Evolutionary conservation across 2,888 invertebrate species (phyloP), one percentile per base, ranked within the genome.

Genomic region (Ormyrus rosae): DNA sequence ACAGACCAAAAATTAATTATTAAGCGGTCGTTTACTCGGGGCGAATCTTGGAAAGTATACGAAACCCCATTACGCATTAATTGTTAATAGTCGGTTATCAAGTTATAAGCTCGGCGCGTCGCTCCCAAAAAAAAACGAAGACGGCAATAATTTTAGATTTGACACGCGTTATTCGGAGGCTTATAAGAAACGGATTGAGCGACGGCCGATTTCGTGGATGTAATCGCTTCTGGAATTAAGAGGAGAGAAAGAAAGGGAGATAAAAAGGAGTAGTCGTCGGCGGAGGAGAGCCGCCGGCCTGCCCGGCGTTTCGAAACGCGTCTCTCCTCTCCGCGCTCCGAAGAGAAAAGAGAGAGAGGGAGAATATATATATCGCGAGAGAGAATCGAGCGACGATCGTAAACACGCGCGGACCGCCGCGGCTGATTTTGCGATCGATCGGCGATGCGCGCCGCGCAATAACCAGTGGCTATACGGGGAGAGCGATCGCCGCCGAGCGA

Each of bases 61-160:
- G n/a, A 73, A 73, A n/a, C 48, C 48, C 73, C 46, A 45, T 55
- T 50, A 61, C 9, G 34, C 34, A 55, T 67, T 67, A 68, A 68
- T 67, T 61, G 61, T 76, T 76, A 76, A 68, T 68, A 76, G 53
- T 45, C 60, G 53, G 75, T 76, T 68, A 68, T 68, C 60, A 51
- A 11, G 58, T 19, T 50, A 65, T 74, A 48, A 74, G 34, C 61
- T 48, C 48, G 6, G 9, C 34, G 34, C 3, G 3, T 34, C 34
- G 3, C 34, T 19, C 19, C 2, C 34, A 50, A 60, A 51, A 61
- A 68, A 60, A 75, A 56, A 73, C 8, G 10, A 55, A 56, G 48
- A 67, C 61, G 48, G 19, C 10, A 61, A 53, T 46, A 76, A 76
- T 76, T 76, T 76, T 9, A 74, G 55, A 74, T 74, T 74, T 74